Conservation (phyloP, 2,113 vertebrate species). For the Alosa alosa region DNA sequence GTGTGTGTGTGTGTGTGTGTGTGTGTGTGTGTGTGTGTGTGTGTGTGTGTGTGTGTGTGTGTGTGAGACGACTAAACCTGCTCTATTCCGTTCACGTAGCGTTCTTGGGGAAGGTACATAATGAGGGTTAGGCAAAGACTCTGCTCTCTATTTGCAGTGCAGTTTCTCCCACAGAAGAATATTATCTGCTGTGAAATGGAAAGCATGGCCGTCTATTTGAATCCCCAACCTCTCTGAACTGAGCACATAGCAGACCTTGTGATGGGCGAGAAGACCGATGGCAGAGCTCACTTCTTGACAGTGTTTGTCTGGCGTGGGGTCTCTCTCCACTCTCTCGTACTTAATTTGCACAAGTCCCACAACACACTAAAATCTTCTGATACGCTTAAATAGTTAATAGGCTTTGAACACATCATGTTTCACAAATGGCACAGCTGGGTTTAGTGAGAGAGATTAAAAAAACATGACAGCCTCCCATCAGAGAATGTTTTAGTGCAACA, state of each 20-base stretch:
- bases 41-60: neutral
- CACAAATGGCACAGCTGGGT: conserved; percentile 26
- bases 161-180: neutral
- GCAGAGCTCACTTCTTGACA: neutral
- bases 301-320: neutral
- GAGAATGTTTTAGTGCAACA: conserved; percentile 33
- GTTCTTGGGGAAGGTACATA: neutral
- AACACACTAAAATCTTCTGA: neutral
- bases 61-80: neutral
- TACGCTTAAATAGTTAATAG: neutral
- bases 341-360: neutral
- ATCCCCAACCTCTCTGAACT: neutral
- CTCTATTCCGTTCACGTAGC: neutral
- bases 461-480: conserved; percentile 25
- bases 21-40: neutral
- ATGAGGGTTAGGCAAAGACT: conserved; percentile 16
- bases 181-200: conserved; percentile 15
- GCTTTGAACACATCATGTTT: conserved; percentile 8
- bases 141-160: neutral
- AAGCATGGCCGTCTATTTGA: conserved; percentile 4
- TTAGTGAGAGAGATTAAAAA: conserved; percentile 25
- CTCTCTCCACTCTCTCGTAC: neutral
- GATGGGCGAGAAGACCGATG: neutral
- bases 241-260: neutral
- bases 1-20: neutral